Conservation (phyloP, 2,797 vertebrate species). For the Argentina silus region DNA sequence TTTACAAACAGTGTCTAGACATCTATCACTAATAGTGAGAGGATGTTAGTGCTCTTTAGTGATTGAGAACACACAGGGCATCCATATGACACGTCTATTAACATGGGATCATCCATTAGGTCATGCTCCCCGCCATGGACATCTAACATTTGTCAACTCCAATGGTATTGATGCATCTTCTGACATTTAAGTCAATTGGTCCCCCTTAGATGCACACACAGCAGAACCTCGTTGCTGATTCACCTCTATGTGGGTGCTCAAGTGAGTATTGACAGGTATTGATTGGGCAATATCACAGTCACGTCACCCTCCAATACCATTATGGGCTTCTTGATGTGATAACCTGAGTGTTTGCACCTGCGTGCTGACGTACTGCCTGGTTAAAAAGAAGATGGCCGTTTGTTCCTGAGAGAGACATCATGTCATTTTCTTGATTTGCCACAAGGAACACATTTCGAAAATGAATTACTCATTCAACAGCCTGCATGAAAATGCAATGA, state of each 20-base stretch:
- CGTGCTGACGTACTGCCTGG: neutral
- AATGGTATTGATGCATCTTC: slow-evolving; percentile 28
- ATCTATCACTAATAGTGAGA: neutral
- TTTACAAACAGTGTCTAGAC: neutral
- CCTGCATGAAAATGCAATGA: no score
- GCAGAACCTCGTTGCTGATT: slow-evolving; percentile 58
- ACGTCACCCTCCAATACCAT: slow-evolving; percentile 16
- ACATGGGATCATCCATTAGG: neutral
- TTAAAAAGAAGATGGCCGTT: slow-evolving; percentile 12
- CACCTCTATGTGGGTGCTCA: slow-evolving; percentile 29
- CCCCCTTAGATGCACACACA: slow-evolving; percentile 44
- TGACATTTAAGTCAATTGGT: slow-evolving; percentile 17
- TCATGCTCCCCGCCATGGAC: neutral
- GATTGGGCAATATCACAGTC: slow-evolving; percentile 35
- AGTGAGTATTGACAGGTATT: slow-evolving; percentile 52
- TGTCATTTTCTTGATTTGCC: neutral
- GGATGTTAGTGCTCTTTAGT: neutral
- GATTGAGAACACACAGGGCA: neutral
- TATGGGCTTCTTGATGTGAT: neutral
- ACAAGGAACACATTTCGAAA: neutral
- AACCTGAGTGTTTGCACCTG: neutral
- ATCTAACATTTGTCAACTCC: neutral
- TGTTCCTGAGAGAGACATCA: neutral
- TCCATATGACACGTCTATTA: neutral
- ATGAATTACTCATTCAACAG: no score